Conservation (phyloP, 1,140 invertebrate genomes). For the Pomacea maculata region DNA sequence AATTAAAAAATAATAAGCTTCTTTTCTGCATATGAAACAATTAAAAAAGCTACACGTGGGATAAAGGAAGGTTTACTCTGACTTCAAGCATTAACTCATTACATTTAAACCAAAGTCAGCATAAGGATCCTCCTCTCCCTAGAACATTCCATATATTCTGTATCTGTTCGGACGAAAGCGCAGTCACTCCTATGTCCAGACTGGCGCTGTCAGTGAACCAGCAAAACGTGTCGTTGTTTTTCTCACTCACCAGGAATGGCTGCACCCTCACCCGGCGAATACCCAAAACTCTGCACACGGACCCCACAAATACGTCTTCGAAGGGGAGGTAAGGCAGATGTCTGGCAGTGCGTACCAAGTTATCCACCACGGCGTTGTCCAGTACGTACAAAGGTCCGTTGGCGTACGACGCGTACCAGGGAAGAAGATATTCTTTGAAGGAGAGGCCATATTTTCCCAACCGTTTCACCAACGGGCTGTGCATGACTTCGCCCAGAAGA, state of each 20-base stretch:
- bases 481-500: slow-evolving; percentile 1
- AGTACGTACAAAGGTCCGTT: slow-evolving; percentile 11
- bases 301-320: slow-evolving; percentile 20
- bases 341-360: neutral
- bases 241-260: neutral
- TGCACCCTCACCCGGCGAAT: slow-evolving; percentile 27
- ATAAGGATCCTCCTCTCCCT: too few species aligned
- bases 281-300: slow-evolving; percentile 34
- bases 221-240: too few species aligned
- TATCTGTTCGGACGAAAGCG: too few species aligned
- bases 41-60: too few species aligned
- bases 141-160: too few species aligned
- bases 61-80: too few species aligned
- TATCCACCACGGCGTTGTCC: neutral
- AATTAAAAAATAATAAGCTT: too few species aligned
- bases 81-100: too few species aligned
- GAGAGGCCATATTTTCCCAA: slow-evolving; percentile 9
- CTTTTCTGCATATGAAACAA: too few species aligned
- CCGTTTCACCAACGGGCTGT: neutral
- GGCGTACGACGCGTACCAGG: slow-evolving; percentile 10
- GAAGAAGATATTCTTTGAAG: slow-evolving; percentile 1
- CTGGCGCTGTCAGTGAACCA: too few species aligned
- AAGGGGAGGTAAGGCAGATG: slow-evolving; percentile 7
- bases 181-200: too few species aligned
- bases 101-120: too few species aligned